Conservation (phyloP, 2,888 invertebrate species). For the Macaria liturata region DNA sequence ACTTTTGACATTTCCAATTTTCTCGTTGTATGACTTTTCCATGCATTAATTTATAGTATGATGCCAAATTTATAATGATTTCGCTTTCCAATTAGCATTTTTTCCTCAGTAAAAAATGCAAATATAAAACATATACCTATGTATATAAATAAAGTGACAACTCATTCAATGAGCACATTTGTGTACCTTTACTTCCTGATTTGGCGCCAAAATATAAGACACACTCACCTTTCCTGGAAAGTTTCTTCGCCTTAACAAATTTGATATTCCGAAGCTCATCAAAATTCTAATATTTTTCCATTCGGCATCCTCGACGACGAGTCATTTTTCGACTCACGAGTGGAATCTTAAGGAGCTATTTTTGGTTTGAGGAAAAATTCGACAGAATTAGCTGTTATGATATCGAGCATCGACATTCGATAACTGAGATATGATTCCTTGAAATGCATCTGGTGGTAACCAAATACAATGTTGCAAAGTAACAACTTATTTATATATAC, state of each 20-base stretch:
- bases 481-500: too few species aligned
- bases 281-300: conserved; percentile 19
- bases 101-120: too few species aligned
- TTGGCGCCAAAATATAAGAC: conserved; percentile 5
- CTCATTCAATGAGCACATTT: too few species aligned
- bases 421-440: conserved; percentile 15
- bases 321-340: conserved; percentile 15
- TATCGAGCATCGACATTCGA: conserved; percentile 16
- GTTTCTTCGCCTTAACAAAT: conserved; percentile 3
- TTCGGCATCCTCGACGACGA: conserved; percentile 8
- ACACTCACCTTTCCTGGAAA: conserved; percentile 3
- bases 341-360: conserved; percentile 33
- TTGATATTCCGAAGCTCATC: conserved; percentile 11
- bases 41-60: too few species aligned
- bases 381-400: conserved; percentile 14
- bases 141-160: too few species aligned
- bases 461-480: too few species aligned
- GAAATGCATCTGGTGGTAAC: too few species aligned
- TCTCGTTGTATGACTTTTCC: too few species aligned
- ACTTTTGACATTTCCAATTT: too few species aligned
- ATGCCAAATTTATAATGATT: too few species aligned
- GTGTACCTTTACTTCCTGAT: background rate
- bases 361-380: conserved; percentile 43
- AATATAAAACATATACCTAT: too few species aligned
- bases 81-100: too few species aligned